Evolutionary conservation across 2,797 vertebrate genomes (phyloP).

Genomic region (Taenioides sp.): DNA sequence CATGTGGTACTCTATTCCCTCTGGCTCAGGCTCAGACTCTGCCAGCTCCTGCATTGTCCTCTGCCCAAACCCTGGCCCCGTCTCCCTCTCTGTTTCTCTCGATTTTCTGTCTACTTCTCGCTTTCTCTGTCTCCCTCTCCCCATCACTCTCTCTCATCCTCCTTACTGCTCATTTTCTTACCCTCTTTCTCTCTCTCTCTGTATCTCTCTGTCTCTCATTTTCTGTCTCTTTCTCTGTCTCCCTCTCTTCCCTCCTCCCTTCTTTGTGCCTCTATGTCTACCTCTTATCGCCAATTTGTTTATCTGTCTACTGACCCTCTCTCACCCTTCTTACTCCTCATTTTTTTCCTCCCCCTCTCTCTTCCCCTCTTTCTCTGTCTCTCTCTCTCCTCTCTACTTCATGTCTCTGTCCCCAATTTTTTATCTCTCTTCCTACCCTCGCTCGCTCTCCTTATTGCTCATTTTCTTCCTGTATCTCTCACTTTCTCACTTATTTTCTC

Average conservation of each 20-base stretch:
- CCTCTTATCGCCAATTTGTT: too few relatives aligned
- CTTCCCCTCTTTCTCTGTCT: background rate
- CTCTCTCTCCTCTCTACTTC: background rate
- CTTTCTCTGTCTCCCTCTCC: background rate
- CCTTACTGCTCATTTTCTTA: background rate
- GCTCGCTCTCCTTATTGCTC: too few relatives aligned
- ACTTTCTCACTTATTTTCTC: background rate
- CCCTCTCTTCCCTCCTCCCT: background rate
- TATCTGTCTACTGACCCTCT: background rate
- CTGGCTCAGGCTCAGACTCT: slow-evolving; percentile 69
- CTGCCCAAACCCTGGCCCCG: slow-evolving; percentile 53
- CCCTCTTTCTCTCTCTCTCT: background rate
- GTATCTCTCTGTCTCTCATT: background rate
- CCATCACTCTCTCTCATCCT: background rate
- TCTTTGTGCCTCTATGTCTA: background rate
- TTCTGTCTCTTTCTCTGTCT: background rate
- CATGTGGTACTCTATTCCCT: slow-evolving; percentile 81
- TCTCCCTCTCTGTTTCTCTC: background rate
- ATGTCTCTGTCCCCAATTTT: too few relatives aligned
- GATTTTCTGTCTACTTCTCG: background rate
- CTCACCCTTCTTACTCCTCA: background rate
- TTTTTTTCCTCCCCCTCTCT: background rate
- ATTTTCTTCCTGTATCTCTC: too few relatives aligned
- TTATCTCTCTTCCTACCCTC: too few relatives aligned
- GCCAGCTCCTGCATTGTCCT: slow-evolving; percentile 73